Base-by-base conservation (phyloP, 1,140 invertebrate species). In the Araneus ventricosus region DNA sequence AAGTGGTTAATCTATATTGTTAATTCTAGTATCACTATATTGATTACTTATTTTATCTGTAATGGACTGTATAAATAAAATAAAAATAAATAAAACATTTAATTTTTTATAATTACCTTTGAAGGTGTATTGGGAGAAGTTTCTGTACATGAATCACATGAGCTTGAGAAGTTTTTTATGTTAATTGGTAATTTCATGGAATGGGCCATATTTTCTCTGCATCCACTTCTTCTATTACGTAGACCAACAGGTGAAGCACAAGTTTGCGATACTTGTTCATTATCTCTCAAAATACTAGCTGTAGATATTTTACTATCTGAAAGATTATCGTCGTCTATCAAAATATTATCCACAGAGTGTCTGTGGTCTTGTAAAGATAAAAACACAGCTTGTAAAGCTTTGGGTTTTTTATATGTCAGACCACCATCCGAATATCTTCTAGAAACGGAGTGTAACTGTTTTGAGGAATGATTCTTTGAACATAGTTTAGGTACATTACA, bases 181-280 rank as follows among this genome's bases (percentile, higher is more conserved):
- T 88, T 92, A 22, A 57, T 90, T 87, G 89, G 94, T 92, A 93
- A 93, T 94, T 63, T 96, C 96, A 93, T 96, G 96, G 94, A 96
- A 96, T n/a, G 93, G 94, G 22, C 94, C 93, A 84, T 24, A n/a
- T 37, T n/a, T 0, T 34, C 82, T 45, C 30, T 10, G 2, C 27
- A n/a, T 2, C 30, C 39, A 85, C n/a, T 67, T 63, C 34, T 39
- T 22, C 89, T 61, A 34, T 75, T 87, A 22, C 20, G 37, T n/a
- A 61, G 30, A 10, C 85, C 8, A 30, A 34, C 0, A 24, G 20
- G n/a, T 37, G 45, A 30, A 61, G 24, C 7, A 6, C 61, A 4
- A 7, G 20, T 70, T 67, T 6, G 22, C 27, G 87, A 34, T 75
- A 17, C 24, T 34, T 70, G 39, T 27, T 39, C 45, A 27, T 82